Evolutionary conservation across 2,797 vertebrate species (phyloP).

Genomic region (Coregonus suidteri): DNA sequence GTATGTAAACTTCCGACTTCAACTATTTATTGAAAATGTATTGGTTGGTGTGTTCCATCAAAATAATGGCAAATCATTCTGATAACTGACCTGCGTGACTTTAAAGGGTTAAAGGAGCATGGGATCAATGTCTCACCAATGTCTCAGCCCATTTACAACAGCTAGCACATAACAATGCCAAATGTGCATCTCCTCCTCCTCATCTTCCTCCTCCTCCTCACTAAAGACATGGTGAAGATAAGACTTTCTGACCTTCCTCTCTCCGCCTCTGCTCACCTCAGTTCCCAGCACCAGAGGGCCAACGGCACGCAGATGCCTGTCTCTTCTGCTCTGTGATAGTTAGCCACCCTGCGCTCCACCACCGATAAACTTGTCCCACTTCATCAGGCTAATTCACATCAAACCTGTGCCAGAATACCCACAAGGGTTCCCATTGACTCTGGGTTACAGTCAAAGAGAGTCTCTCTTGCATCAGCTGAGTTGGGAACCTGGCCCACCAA

Average conservation of each 20-base stretch:
- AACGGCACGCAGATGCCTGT: no score
- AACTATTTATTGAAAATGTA: conserved; percentile 20
- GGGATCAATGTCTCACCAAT: conserved; percentile 19
- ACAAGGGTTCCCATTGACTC: conserved; percentile 1
- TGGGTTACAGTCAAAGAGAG: conserved; percentile 44
- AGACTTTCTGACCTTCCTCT: no score
- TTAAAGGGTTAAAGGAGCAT: background rate
- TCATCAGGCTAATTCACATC: no score
- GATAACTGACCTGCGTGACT: conserved; percentile 4
- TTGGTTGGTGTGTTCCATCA: conserved; percentile 23
- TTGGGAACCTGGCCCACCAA: conserved; percentile 46
- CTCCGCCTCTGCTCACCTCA: no score
- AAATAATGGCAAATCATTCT: conserved; percentile 10
- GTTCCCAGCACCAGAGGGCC: no score
- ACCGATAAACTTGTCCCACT: no score
- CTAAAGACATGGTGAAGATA: background rate
- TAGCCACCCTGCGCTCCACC: no score
- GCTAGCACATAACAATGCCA: background rate
- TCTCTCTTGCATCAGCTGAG: conserved; percentile 20
- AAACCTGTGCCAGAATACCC: no score
- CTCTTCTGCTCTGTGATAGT: no score
- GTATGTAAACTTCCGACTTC: no score
- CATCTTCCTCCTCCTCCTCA: background rate
- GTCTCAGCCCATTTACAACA: conserved; percentile 4
- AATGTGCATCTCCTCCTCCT: background rate